phyloP scores from a whole-genome alignment of 2,888 invertebrate species.

The Nowickia ferox region DNA sequence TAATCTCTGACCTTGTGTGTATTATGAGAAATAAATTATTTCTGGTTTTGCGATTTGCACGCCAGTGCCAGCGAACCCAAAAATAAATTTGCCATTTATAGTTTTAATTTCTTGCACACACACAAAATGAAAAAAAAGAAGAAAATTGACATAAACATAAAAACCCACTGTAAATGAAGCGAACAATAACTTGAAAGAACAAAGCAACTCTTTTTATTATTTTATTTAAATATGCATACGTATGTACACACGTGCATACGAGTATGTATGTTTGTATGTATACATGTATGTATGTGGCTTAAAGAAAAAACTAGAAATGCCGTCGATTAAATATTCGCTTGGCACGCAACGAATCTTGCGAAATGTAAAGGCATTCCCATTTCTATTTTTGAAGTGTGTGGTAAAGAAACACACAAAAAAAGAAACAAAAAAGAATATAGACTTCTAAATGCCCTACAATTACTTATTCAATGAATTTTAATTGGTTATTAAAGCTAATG shows the following conservation, averaged over 20 bases:
- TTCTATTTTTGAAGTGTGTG: constrained; percentile 17
- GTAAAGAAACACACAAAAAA: background rate
- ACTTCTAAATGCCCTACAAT: constrained; percentile 2
- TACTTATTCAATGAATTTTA: background rate
- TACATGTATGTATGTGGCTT: background rate
- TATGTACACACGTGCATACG: background rate
- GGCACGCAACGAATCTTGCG: constrained; percentile 65
- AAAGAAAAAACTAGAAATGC: constrained; percentile 30
- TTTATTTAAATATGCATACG: constrained; percentile 4
- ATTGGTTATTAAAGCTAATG: background rate
- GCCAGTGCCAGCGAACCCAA: constrained; percentile 24
- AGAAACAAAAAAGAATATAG: background rate
- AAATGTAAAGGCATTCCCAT: constrained; percentile 29
- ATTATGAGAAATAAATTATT: constrained; percentile 29
- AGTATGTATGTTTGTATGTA: background rate
- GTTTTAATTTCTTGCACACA: constrained; percentile 6
- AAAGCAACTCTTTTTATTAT: constrained; percentile 21
- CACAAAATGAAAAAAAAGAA: constrained; percentile 5
- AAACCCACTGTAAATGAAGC: constrained; percentile 50
- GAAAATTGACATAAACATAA: constrained; percentile 34
- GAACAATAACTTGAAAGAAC: constrained; percentile 28
- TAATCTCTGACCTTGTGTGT: constrained; percentile 39
- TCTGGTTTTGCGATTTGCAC: constrained; percentile 47
- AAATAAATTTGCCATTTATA: constrained; percentile 55
- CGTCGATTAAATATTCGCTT: constrained; percentile 65